Percentiles rank a stretch among this genome's conserved stretches.
Evolutionary conservation across 2,113 vertebrate species (phyloP).

Genomic region (Phaethornis superciliosus): DNA sequence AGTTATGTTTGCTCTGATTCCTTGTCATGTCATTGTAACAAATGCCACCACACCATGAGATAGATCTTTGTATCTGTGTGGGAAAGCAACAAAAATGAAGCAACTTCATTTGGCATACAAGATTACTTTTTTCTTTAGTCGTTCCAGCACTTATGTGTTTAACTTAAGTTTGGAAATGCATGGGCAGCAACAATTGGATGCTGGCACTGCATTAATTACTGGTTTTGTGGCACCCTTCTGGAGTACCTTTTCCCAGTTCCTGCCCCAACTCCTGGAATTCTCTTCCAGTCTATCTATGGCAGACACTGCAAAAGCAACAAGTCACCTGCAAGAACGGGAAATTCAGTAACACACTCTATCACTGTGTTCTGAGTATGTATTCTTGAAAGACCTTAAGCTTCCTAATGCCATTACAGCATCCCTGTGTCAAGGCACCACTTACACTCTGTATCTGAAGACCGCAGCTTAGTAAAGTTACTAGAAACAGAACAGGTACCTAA

Average conservation of each 20-base stretch:
- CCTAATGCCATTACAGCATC: not conserved
- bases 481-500: not conserved
- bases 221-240: not conserved
- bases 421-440: not conserved
- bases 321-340: not conserved
- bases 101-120: not conserved
- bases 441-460: not conserved
- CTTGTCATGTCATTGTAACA: not conserved
- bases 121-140: not conserved
- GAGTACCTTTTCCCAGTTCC: not conserved
- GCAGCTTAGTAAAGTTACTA: not conserved
- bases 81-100: not conserved
- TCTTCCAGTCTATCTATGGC: fast-evolving
- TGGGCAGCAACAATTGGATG: not conserved
- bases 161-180: not conserved
- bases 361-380: not conserved
- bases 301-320: not conserved
- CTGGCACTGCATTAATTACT: not conserved
- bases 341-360: not conserved
- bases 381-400: not conserved
- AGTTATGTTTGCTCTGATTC: not conserved
- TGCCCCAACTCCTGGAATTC: not conserved
- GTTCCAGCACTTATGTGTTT: not conserved
- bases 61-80: not conserved
- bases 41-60: fast-evolving